phyloP scores from a whole-genome alignment of 2,888 invertebrate species.

The Andricus curvator region DNA sequence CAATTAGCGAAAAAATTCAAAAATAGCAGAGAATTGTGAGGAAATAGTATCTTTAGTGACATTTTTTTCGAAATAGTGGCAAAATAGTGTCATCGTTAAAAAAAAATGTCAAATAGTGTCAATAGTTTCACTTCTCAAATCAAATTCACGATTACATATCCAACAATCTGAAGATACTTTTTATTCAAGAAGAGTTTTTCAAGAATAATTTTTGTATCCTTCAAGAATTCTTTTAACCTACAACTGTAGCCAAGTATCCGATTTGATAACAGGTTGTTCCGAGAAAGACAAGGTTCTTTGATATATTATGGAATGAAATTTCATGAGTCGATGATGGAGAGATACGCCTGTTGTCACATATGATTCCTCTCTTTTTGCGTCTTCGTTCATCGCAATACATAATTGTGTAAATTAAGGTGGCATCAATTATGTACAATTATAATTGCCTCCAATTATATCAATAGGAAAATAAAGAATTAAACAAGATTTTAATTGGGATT shows the following conservation, averaged over 20 bases:
- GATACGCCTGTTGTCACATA: neutral
- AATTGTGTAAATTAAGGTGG: neutral
- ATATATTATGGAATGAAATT: constrained; percentile 17
- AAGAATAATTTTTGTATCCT: neutral
- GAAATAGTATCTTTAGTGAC: too few species aligned
- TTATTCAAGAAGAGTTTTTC: neutral
- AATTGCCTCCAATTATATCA: neutral
- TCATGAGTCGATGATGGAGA: neutral
- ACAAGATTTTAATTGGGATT: constrained; percentile 56
- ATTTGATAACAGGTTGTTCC: neutral
- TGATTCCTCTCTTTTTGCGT: neutral
- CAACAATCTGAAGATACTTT: too few species aligned
- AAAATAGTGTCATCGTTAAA: too few species aligned
- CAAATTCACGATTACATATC: too few species aligned
- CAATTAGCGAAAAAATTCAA: too few species aligned
- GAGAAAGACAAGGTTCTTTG: constrained; percentile 2
- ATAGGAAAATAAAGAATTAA: constrained; percentile 53
- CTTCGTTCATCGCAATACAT: neutral
- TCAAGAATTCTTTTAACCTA: neutral
- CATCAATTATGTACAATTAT: neutral
- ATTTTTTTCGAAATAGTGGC: too few species aligned
- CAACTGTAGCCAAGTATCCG: neutral
- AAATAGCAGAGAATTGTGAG: too few species aligned
- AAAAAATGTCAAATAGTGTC: too few species aligned
- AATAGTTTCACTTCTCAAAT: too few species aligned